phyloP scores from a whole-genome alignment of 2,113 vertebrate species.

The Mixornis gularis region DNA sequence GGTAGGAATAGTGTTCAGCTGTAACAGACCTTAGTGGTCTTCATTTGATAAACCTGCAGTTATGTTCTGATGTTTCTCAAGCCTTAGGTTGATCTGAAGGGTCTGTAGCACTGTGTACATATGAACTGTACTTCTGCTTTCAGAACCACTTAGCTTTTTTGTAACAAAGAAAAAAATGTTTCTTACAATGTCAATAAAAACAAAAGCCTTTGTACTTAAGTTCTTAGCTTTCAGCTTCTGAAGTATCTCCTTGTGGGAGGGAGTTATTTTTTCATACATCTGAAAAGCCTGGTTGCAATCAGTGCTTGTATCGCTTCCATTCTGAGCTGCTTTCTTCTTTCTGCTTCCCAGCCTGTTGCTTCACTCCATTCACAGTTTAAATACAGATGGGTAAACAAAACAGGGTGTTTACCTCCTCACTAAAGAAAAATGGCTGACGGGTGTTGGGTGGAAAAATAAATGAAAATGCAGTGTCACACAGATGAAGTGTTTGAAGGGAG shows the following conservation, averaged over 20 bases:
- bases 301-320: neutral
- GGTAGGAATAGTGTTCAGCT: conserved; percentile 82
- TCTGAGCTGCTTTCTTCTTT: neutral
- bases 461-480: neutral
- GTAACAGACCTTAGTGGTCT: conserved; percentile 72
- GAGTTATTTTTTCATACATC: neutral
- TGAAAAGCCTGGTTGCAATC: neutral
- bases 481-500: neutral
- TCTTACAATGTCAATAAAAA: conserved; percentile 99
- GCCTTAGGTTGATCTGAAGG: conserved; percentile 72
- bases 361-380: neutral
- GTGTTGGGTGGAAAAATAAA: neutral
- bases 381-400: neutral
- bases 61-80: conserved; percentile 67
- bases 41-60: conserved; percentile 76
- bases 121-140: conserved; percentile 76
- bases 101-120: conserved; percentile 72
- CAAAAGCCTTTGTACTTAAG: conserved; percentile 81
- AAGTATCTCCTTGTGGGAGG: neutral
- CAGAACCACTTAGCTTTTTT: conserved; percentile 92
- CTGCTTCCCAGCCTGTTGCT: neutral
- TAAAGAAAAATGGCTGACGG: neutral
- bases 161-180: conserved; percentile 89
- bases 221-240: conserved; percentile 13
- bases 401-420: neutral